Conservation (phyloP, 2,113 vertebrate species). For the Morone saxatilis region DNA sequence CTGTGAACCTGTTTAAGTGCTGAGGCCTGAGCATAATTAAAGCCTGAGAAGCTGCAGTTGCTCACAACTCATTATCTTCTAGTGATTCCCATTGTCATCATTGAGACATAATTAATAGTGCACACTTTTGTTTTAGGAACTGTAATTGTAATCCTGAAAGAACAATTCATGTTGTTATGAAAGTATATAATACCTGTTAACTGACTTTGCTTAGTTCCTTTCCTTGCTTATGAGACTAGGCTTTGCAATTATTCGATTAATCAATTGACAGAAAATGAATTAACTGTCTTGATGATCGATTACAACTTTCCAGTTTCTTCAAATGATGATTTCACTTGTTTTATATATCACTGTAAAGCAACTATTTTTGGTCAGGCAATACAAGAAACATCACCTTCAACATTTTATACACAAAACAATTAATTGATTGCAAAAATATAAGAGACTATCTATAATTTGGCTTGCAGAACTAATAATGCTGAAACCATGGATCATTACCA, state of each 20-base stretch:
- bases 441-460: not conserved
- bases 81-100: not conserved
- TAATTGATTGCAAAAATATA: not conserved
- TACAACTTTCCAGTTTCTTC: not conserved
- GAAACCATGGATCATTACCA: not conserved
- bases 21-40: not conserved
- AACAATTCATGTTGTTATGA: not conserved
- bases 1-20: not conserved
- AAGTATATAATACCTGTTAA: not conserved
- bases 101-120: not conserved
- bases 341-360: no score
- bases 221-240: no score
- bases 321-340: no score
- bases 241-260: not conserved
- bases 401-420: not conserved
- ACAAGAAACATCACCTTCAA: no score
- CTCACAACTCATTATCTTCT: not conserved
- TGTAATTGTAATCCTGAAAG: not conserved
- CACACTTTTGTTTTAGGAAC: not conserved
- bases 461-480: not conserved
- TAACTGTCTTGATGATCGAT: not conserved
- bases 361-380: no score
- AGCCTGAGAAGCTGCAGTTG: not conserved
- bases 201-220: not conserved
- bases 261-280: not conserved